These are phyloP conservation scores for Leptopilina syphax DNA, from an alignment of 2,888 invertebrate genomes.

Conservation along the genomic window DNA sequence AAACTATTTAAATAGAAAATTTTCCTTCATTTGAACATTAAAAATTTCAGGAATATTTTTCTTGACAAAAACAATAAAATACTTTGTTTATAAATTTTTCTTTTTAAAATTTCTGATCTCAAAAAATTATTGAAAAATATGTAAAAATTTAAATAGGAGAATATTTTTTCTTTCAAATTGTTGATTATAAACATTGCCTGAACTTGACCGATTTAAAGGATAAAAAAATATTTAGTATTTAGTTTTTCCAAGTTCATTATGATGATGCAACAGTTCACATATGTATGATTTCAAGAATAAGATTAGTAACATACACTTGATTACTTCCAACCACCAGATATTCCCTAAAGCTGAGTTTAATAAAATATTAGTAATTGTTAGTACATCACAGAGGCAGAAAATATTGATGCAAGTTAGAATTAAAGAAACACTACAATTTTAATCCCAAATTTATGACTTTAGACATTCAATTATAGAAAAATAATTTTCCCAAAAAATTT, in stretches of 20 bases:
- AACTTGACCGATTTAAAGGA: not conserved
- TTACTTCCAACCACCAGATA: constrained; percentile 71
- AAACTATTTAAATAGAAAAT: too few species aligned
- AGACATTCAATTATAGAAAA: constrained; percentile 12
- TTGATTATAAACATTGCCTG: too few species aligned
- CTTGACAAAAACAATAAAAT: too few species aligned
- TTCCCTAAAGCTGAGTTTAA: constrained; percentile 65
- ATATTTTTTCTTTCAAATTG: too few species aligned
- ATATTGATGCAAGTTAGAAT: constrained; percentile 54
- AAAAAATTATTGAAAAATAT: not conserved
- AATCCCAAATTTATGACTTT: constrained; percentile 46
- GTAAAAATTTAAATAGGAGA: too few species aligned
- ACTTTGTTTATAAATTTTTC: too few species aligned
- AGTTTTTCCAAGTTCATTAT: too few species aligned
- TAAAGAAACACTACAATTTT: constrained; percentile 53
- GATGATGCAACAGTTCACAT: not conserved
- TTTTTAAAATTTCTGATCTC: not conserved
- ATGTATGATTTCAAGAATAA: constrained; percentile 17
- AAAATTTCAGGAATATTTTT: too few species aligned
- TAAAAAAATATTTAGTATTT: too few species aligned
- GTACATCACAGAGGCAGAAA: constrained; percentile 55
- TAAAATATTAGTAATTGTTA: constrained; percentile 63
- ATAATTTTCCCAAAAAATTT: not conserved
- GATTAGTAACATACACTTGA: constrained; percentile 25
- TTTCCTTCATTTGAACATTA: too few species aligned